Base-by-base conservation (phyloP, 2,797 vertebrate species). In the Diglossa cyanea region DNA sequence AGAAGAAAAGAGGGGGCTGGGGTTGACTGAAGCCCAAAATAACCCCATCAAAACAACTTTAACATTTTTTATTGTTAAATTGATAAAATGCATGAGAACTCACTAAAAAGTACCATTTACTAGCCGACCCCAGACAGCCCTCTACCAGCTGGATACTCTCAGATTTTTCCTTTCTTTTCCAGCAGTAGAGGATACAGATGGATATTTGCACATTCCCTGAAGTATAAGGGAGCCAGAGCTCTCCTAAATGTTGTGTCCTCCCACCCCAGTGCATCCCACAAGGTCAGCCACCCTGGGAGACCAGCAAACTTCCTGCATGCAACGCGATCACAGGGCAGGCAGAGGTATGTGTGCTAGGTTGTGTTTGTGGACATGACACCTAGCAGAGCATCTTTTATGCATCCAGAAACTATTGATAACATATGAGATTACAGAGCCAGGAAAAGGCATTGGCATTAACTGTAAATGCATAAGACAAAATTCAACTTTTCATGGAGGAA, bases 231-330 rank as follows among this genome's bases (percentile, higher is more conserved):
- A 40, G 26, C 2, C 39, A 74, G 42, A 83, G 31, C 8, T 74
- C 25, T 78, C 26, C 17, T 31, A 28, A 25, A 4, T 42, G 17
- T 2, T 1, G 5, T n/a, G 24, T 23, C 25, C 80, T 90, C 53
- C 30, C 70, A 13, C 2, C 2, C 12, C 17, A n/a, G 21, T 11
- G 35, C 73, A 54, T 30, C 6, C 23, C 1, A 0, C 24, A 20
- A 26, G 6, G n/a, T 63, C n/a, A 65, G 51, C 19, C 48, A 40
- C 11, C 8, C 20, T 21, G 63, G 28, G 42, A 58, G 31, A 47
- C 18, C 47, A 55, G 55, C 30, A 50, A 68, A 33, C 12, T 9
- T 28, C 39, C 47, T 51, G 17, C 23, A 16, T 1, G 4, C 2
- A 7, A 9, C 17, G 4, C 0, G 23, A 37, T 18, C 30, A 30